Evolutionary conservation across 2,888 invertebrate species (phyloP), one percentile per base, ranked within the genome.

Genomic region (Orthonychiurus folsomi): DNA sequence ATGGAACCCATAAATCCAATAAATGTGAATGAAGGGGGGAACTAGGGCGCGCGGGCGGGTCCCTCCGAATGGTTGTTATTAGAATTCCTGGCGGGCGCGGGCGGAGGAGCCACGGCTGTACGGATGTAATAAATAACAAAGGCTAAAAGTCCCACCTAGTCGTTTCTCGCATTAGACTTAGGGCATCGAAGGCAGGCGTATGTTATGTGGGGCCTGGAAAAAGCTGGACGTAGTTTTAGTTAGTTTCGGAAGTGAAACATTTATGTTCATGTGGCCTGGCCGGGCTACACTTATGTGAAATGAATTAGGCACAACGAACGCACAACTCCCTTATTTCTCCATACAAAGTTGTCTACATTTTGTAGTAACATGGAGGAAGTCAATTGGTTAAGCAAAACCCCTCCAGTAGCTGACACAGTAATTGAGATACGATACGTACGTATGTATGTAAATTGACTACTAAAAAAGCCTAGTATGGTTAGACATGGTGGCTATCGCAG

Each of bases 101-200:
- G 50, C 18, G 26, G 28, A 3, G 56, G 56, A 28, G 28, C 21
- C 21, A 57, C 9, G 60, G n/a, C 5, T 47, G 48, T 21, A 54
- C 50, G 37, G 37, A 37, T 37, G 37, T 37, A 37, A 37, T 37
- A 37, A 37, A 37, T 37, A 9, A n/a, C n/a, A n/a, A n/a, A n/a
- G n/a, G n/a, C n/a, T n/a, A n/a, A n/a, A n/a, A n/a, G n/a, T n/a
- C n/a, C n/a, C n/a, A n/a, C n/a, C n/a, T n/a, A n/a, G n/a, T n/a
- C n/a, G n/a, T n/a, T n/a, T n/a, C n/a, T n/a, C n/a, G n/a, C n/a
- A n/a, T n/a, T n/a, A n/a, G n/a, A n/a, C n/a, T n/a, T n/a, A n/a
- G n/a, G n/a, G n/a, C n/a, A n/a, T n/a, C n/a, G n/a, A n/a, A n/a
- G n/a, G n/a, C n/a, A n/a, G n/a, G n/a, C n/a, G n/a, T n/a, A n/a